Percentiles rank a stretch among this genome's conserved stretches.
Conservation (phyloP, 2,888 invertebrate species). For the Biston stratarius region DNA sequence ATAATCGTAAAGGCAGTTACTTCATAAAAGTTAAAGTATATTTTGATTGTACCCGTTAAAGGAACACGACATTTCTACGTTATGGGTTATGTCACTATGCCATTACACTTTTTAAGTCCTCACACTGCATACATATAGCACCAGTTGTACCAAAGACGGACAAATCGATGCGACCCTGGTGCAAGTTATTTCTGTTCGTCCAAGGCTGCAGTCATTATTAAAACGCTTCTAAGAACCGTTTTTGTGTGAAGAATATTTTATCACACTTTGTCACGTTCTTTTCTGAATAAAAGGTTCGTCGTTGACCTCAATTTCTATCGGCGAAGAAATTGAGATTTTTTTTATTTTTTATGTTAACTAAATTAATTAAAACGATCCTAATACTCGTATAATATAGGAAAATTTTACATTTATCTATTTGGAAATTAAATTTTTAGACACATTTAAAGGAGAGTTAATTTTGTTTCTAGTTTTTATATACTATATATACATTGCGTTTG, state of each 20-base stretch:
- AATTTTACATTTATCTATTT: too few relatives aligned
- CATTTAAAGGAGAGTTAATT: too few relatives aligned
- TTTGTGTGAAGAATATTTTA: conserved; percentile 36
- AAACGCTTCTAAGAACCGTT: conserved; percentile 52
- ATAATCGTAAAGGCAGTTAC: background rate
- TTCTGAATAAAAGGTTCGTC: conserved; percentile 20
- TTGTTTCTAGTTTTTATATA: too few relatives aligned
- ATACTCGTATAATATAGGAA: too few relatives aligned
- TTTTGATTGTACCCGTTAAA: conserved; percentile 16
- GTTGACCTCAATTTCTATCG: conserved; percentile 23
- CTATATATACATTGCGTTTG: too few relatives aligned
- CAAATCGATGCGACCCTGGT: conserved; percentile 77
- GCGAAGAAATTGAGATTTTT: conserved; percentile 5
- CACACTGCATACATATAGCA: conserved; percentile 50
- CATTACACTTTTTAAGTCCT: conserved; percentile 12
- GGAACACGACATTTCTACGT: conserved; percentile 10
- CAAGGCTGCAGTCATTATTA: conserved; percentile 73
- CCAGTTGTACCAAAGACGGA: conserved; percentile 57
- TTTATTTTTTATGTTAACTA: background rate
- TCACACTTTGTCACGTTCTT: conserved; percentile 35
- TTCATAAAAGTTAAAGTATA: background rate
- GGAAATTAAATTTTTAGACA: too few relatives aligned
- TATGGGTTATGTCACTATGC: conserved; percentile 17
- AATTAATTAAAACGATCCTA: background rate
- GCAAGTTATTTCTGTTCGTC: conserved; percentile 77